Base-by-base conservation (phyloP, 2,888 invertebrate species). In the Brenthis daphne region DNA sequence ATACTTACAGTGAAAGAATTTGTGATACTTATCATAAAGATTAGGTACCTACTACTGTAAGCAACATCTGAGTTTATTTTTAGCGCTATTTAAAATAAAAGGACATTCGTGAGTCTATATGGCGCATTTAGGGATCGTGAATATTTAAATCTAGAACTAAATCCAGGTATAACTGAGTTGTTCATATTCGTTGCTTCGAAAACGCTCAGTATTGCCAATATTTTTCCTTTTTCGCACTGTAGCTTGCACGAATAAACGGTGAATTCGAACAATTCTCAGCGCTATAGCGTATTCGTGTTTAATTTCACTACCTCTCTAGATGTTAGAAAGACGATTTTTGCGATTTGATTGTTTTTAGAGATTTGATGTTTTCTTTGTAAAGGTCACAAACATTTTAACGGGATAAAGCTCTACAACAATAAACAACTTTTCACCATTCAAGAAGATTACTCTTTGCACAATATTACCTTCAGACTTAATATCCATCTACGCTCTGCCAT, bases 171-270 rank as follows among this genome's bases (percentile, higher is more conserved):
- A 68, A 65, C 63, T 66, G 58, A 69, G 65, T 70, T 84, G 78
- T 79, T 78, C 81, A 80, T 79, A 77, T 77, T 74, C 74, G 70
- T 75, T 75, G 74, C 74, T 72, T 64, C 55, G 65, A 67, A 73
- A 73, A 73, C 61, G 70, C 64, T 67, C 69, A 69, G 69, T 74
- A 72, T 73, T 73, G 69, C 63, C 70, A 72, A 70, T 72, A 73
- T 76, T 73, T 76, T 76, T 72, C 64, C 65, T 70, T 69, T 69
- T 71, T 73, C 73, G 70, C 60, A 73, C 67, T 55, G 5, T 69
- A 68, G 65, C 68, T 70, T 70, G 67, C 65, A 43, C 72, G 75
- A 70, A 73, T 73, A 74, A 76, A 70, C 74, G 74, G 65, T 70
- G 72, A 66, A 70, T 70, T 67, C 69, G 55, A 73, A 71, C 74